Evolutionary conservation across 2,113 vertebrate genomes (phyloP), one percentile per base, ranked within the genome.

Genomic region (Corynorhinus townsendii): DNA sequence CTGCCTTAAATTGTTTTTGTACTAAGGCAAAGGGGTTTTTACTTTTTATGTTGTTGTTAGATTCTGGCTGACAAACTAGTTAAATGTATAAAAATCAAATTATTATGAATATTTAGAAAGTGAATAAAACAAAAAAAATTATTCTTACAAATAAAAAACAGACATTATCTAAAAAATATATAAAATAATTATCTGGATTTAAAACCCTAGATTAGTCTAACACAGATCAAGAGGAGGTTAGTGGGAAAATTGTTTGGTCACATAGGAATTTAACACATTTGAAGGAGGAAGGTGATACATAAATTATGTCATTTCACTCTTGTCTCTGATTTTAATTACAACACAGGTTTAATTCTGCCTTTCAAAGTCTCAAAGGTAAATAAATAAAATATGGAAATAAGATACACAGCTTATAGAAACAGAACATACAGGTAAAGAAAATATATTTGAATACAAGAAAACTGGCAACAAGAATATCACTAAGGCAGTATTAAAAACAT

Each of bases 281-380:
- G 17, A 86, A 81, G 40, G 40, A 49, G 14, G 3, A 20, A 62
- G 62, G 22, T 4, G 56, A 14, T 10, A 38, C 1, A 76, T 11
- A 76, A 89, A 56, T 54, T 30, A 76, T 56, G 54, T 26, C 28
- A 16, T 79, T 86, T 87, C 14, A 82, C 1, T 45, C n/a, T 54
- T 72, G 33, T 22, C 56, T 93, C n/a, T 87, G 56, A 93, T 45
- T 93, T 82, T 73, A 93, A 90, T 79, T 84, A 79, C 52, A 87
- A 17, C 73, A 40, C 4, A 59, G 43, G 15, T 84, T 84, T 79
- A 91, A 87, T 79, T 22, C 16, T 33, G 1, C 14, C 45, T 90
- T 95, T 77, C 28, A 56, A 72, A 82, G 9, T 66, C 72, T 95
- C 84, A 80, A 87, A 79, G 7, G 69, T 52, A 85, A 89, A 68